A percentile compares a stretch with the other conserved stretches of the same genome.
Conservation (phyloP, 2,888 invertebrate genomes). For the Choristoneura rosaceana region DNA sequence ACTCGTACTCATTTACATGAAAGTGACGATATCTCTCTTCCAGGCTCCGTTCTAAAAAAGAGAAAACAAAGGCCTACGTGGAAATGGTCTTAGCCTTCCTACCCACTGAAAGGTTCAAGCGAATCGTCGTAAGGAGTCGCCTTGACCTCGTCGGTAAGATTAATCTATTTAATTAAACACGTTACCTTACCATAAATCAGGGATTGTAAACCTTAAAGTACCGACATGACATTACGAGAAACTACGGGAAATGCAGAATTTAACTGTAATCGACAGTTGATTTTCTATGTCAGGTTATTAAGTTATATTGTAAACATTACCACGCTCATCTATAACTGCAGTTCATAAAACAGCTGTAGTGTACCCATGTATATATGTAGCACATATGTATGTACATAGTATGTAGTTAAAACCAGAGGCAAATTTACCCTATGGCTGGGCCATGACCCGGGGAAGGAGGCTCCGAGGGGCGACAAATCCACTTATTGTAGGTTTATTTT, state of each 20-base stretch:
- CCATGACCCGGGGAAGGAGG: too few species aligned
- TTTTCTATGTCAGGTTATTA: too few species aligned
- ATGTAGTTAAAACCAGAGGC: too few species aligned
- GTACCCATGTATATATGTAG: too few species aligned
- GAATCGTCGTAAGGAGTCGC: constrained; percentile 87
- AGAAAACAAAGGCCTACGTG: constrained; percentile 69
- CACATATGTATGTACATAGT: not conserved
- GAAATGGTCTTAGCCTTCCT: constrained; percentile 85
- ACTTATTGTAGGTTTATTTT: too few species aligned
- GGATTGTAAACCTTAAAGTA: not conserved
- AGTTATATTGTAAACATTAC: too few species aligned
- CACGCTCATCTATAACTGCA: too few species aligned
- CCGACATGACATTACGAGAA: not conserved
- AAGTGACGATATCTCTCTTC: not conserved
- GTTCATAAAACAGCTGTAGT: too few species aligned
- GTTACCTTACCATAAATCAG: not conserved
- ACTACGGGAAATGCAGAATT: not conserved
- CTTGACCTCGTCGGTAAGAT: constrained; percentile 87
- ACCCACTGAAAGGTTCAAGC: constrained; percentile 87
- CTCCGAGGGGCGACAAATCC: too few species aligned
- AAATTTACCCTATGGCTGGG: too few species aligned
- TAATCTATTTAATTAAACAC: not conserved
- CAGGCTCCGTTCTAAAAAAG: constrained; percentile 36
- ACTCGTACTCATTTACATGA: too few species aligned
- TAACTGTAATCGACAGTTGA: not conserved